Percentiles rank a stretch among this genome's conserved stretches.
Conservation (phyloP, 2,888 invertebrate genomes). For the Eugnorisma glareosa region DNA sequence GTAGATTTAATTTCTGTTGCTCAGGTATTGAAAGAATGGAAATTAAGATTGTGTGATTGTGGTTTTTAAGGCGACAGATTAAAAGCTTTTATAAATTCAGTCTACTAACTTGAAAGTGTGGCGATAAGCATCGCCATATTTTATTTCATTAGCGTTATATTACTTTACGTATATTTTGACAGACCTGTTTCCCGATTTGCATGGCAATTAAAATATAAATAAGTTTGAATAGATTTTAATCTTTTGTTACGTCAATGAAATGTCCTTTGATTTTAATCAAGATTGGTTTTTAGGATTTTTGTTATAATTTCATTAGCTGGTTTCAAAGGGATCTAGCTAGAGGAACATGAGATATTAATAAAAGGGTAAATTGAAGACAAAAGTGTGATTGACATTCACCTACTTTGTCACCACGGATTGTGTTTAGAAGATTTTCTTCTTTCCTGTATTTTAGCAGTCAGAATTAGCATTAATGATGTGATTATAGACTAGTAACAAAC, state of each 20-base stretch:
- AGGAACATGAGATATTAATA: not conserved
- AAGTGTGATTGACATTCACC: not conserved
- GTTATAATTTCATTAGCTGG: not conserved
- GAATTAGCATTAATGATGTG: not conserved
- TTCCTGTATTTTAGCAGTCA: not conserved
- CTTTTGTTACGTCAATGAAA: slow-evolving; percentile 20
- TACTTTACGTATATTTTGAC: slow-evolving; percentile 34
- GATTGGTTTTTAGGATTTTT: not conserved
- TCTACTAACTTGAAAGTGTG: not conserved
- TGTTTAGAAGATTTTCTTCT: not conserved
- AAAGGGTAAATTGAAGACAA: not conserved
- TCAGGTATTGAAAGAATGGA: not conserved
- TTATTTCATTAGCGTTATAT: slow-evolving; percentile 18
- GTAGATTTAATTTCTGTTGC: not conserved
- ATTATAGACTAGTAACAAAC: not conserved
- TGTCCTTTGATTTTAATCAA: slow-evolving; percentile 2
- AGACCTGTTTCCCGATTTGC: slow-evolving; percentile 52
- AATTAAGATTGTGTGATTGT: not conserved
- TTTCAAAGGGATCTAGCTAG: not conserved
- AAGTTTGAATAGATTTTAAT: slow-evolving; percentile 39
- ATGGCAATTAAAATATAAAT: slow-evolving; percentile 59
- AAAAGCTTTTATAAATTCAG: slow-evolving; percentile 4
- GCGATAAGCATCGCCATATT: slow-evolving; percentile 2
- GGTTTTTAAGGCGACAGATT: not conserved
- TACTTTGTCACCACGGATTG: not conserved